Evolutionary conservation across 2,797 vertebrate genomes (phyloP).

Genomic region (Zalophus californianus): DNA sequence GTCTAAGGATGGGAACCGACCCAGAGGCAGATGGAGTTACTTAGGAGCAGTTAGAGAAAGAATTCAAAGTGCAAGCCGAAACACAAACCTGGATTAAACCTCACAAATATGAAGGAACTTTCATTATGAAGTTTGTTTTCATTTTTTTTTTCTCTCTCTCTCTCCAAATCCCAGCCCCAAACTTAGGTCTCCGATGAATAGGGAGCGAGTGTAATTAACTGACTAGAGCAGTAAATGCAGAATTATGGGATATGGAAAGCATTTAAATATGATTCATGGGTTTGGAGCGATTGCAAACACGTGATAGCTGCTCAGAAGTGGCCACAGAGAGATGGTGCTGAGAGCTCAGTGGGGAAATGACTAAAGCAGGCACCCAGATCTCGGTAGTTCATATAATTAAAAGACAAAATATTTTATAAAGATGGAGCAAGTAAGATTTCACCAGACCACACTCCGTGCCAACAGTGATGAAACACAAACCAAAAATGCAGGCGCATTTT

Average conservation of each 20-base stretch:
- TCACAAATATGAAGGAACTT: slow-evolving; percentile 22
- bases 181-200: slow-evolving; percentile 57
- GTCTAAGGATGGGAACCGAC: slow-evolving; percentile 50
- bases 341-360: background rate
- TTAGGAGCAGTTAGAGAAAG: slow-evolving; percentile 71
- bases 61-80: slow-evolving; percentile 69
- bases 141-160: background rate
- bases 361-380: background rate
- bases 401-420: slow-evolving; percentile 74
- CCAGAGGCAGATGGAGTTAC: slow-evolving; percentile 74
- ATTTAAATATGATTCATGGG: slow-evolving; percentile 64
- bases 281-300: slow-evolving; percentile 24
- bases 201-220: slow-evolving; percentile 68
- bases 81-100: slow-evolving; percentile 74
- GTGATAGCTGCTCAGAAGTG: background rate
- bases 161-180: slow-evolving; percentile 56
- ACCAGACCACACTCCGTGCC: background rate
- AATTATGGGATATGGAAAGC: slow-evolving; percentile 63
- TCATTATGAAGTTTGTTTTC: slow-evolving; percentile 4
- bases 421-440: slow-evolving; percentile 20
- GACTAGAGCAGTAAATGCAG: slow-evolving; percentile 45
- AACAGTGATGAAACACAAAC: background rate
- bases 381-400: slow-evolving; percentile 47
- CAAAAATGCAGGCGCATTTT: background rate
- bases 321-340: background rate